These are phyloP conservation scores for Smittia aterrima DNA, from an alignment of 2,888 invertebrate species.

Conservation along the genomic window DNA sequence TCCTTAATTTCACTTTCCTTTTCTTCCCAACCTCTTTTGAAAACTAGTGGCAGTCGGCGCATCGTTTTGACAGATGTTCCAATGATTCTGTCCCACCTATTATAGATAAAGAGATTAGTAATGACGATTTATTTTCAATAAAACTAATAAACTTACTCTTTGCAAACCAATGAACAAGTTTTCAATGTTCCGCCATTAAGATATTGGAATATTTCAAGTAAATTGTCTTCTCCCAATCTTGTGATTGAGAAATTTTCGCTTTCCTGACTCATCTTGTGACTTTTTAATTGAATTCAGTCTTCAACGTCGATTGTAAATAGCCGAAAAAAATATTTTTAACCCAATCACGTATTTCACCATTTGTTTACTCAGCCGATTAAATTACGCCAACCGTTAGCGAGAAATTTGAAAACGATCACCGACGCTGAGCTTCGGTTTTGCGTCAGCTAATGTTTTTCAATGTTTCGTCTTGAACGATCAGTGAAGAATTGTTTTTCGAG, in stretches of 20 bases:
- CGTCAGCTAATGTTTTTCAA: too few relatives aligned
- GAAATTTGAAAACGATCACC: too few relatives aligned
- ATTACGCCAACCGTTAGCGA: too few relatives aligned
- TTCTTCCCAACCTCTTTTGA: background rate
- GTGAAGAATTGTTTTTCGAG: too few relatives aligned
- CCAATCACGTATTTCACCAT: too few relatives aligned
- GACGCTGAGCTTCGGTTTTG: too few relatives aligned
- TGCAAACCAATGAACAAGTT: background rate
- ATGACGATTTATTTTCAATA: too few relatives aligned
- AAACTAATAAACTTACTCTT: background rate
- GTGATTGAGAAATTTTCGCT: background rate
- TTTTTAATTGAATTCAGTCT: background rate
- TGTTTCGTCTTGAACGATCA: too few relatives aligned
- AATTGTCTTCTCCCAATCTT: background rate
- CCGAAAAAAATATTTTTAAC: too few relatives aligned
- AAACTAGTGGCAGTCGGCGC: background rate
- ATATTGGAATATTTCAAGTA: conserved; percentile 23
- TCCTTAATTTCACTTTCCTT: background rate
- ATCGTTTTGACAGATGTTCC: background rate
- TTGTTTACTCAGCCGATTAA: too few relatives aligned
- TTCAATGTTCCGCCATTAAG: conserved; percentile 9
- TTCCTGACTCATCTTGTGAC: background rate
- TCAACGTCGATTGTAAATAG: too few relatives aligned
- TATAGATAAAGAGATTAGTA: background rate
- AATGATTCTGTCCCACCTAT: conserved; percentile 19